Conservation (phyloP, 2,888 invertebrate genomes). For the Pristionchus fissidentatus region DNA sequence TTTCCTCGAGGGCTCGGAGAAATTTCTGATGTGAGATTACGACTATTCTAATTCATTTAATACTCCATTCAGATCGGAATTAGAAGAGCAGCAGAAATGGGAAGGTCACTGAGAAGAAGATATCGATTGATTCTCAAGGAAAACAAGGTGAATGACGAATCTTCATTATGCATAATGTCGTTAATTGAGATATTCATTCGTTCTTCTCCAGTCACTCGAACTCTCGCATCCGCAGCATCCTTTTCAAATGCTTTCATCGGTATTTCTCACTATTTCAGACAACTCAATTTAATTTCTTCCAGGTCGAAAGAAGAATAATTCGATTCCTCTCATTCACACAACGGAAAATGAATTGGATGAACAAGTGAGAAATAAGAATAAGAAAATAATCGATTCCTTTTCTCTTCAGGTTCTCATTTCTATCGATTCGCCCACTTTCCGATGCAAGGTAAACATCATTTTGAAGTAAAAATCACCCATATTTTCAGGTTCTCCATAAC, state of each 20-base stretch:
- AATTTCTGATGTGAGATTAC: neutral
- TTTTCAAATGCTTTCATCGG: neutral
- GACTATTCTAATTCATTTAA: neutral
- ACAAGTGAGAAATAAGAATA: neutral
- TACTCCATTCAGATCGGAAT: neutral
- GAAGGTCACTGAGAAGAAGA: neutral
- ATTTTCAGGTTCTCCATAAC: no score
- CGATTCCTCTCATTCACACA: slow-evolving; percentile 1
- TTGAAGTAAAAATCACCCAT: no score
- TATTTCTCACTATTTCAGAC: neutral
- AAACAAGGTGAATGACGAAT: neutral
- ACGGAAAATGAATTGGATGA: neutral
- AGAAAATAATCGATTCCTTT: neutral
- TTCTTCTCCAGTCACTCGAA: slow-evolving; percentile 4
- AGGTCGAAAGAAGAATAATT: neutral
- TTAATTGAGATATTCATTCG: neutral
- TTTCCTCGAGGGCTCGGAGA: neutral
- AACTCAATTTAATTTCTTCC: neutral
- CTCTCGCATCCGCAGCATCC: neutral
- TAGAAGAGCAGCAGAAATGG: neutral
- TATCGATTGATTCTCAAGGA: neutral
- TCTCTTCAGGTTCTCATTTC: neutral
- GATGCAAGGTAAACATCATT: slow-evolving; percentile 15
- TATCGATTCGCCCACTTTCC: neutral
- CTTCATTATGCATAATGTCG: neutral